A percentile compares a stretch with the other conserved stretches of the same genome.
phyloP scores from a whole-genome alignment of 2,888 invertebrate species.

The Bruchidius siliquastri region DNA sequence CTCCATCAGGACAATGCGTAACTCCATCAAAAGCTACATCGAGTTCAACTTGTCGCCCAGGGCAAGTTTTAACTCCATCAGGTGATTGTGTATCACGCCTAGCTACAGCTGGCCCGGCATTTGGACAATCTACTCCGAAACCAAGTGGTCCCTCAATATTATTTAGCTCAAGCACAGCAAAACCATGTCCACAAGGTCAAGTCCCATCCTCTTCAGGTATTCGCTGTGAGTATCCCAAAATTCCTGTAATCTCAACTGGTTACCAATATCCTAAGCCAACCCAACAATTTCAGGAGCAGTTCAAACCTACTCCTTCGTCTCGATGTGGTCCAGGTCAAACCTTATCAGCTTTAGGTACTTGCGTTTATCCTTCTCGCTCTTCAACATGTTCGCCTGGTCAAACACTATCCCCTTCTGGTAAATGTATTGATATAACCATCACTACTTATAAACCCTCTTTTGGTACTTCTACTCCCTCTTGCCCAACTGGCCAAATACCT shows the following conservation, averaged over 20 bases:
- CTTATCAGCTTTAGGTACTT: conserved; percentile 12
- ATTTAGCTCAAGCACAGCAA: too few relatives aligned
- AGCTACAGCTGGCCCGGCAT: not conserved
- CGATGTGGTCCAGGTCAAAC: conserved; percentile 20
- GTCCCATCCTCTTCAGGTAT: conserved; percentile 7
- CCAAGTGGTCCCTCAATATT: not conserved
- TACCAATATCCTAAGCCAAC: conserved; percentile 5
- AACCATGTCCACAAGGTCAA: conserved; percentile 2
- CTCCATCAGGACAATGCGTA: conserved; percentile 21
- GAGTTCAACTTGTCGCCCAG: not conserved
- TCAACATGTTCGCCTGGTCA: conserved; percentile 20
- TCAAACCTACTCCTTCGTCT: not conserved
- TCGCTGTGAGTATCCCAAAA: not conserved
- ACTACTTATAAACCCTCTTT: conserved; percentile 8
- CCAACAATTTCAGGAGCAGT: not conserved
- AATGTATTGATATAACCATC: conserved; percentile 10
- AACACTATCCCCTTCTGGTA: conserved; percentile 14
- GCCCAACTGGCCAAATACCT: conserved; percentile 15
- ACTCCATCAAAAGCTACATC: conserved; percentile 6
- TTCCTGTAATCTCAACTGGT: not conserved
- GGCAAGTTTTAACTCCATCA: not conserved
- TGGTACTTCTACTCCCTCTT: conserved; percentile 9
- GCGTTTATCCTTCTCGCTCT: conserved; percentile 9
- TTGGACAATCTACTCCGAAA: not conserved
- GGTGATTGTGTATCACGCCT: conserved; percentile 1